phyloP scores from a whole-genome alignment of 1,140 invertebrate species.

The Cydia strobilella region DNA sequence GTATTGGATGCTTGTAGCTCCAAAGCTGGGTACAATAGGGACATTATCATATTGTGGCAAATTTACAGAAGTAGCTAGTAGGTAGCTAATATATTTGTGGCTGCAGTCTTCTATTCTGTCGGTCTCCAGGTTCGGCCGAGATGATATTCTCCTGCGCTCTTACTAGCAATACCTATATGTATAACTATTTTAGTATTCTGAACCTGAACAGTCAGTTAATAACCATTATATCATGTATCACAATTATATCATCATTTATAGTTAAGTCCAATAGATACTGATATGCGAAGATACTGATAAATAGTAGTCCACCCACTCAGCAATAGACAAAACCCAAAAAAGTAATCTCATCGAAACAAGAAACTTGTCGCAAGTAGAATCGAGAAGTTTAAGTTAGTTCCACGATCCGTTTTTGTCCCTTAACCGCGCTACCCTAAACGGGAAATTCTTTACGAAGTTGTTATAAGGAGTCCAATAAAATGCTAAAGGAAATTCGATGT shows the following conservation, averaged over 20 bases:
- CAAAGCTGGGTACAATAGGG: no score
- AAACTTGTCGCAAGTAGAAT: constrained; percentile 9
- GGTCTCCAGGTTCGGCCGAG: neutral
- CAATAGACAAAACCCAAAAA: neutral
- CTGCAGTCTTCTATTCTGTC: neutral
- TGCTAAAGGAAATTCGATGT: constrained; percentile 57
- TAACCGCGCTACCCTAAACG: constrained; percentile 33
- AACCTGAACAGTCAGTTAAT: neutral
- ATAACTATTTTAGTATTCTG: no score
- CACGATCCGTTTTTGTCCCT: constrained; percentile 27
- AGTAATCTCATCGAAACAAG: constrained; percentile 30
- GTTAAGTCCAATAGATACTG: no score
- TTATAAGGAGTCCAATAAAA: constrained; percentile 65
- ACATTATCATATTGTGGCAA: no score
- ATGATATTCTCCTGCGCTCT: neutral
- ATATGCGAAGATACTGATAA: no score
- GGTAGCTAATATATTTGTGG: no score
- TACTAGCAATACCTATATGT: neutral
- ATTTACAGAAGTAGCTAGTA: no score
- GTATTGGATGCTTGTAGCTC: no score
- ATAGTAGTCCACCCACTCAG: neutral
- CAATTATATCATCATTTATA: no score
- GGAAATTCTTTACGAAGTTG: constrained; percentile 48
- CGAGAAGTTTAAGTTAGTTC: constrained; percentile 30
- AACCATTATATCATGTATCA: no score